Evolutionary conservation across 2,888 invertebrate genomes (phyloP), one percentile per base, ranked within the genome.

Genomic region (Nomada goodeniana): DNA sequence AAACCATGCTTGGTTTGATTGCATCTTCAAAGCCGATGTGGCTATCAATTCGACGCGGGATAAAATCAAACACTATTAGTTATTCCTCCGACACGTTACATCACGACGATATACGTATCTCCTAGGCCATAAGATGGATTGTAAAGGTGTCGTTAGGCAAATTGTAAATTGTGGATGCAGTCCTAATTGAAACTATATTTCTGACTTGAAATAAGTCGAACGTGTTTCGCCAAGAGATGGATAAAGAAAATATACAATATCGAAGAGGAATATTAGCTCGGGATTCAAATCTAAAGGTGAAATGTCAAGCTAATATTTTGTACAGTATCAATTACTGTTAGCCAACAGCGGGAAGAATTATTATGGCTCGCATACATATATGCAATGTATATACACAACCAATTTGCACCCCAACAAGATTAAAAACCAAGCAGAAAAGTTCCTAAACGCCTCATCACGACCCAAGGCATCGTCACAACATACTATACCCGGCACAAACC

Each of bases 1-100:
- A 82, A 80, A 63, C 75, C 72, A 55, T 47, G 57, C 73, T 65
- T 73, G 76, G 76, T 82, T 76, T 69, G 68, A 76, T 73, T 55
- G 80, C 59, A 67, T 82, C 61, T 15, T 74, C 65, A 50, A 73
- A 73, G 64, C 60, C 42, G 57, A 81, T 65, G 81, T 73, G 65
- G 61, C 76, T 70, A 80, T 81, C 76, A 81, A 81, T 82, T 65
- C 80, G 67, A 18, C 53, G 29, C 9, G 15, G 18, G 20, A 68
- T 68, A 68, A 11, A 36, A 55, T 68, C 42, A 23, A 68, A 55
- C 11, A 23, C 18, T 55, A 68, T 55, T 42, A 36, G 52, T 52
- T 67, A 67, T 20, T 65, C 44, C 67, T 75, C n/a, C 50, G 29
- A 71, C 36, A 36, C 36, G 60, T 82, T 82, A 67, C 59, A 42